A percentile compares a stretch with the other conserved stretches of the same genome.
Evolutionary conservation across 2,113 vertebrate species (phyloP).

Genomic region (Psittacula cyanocephala): DNA sequence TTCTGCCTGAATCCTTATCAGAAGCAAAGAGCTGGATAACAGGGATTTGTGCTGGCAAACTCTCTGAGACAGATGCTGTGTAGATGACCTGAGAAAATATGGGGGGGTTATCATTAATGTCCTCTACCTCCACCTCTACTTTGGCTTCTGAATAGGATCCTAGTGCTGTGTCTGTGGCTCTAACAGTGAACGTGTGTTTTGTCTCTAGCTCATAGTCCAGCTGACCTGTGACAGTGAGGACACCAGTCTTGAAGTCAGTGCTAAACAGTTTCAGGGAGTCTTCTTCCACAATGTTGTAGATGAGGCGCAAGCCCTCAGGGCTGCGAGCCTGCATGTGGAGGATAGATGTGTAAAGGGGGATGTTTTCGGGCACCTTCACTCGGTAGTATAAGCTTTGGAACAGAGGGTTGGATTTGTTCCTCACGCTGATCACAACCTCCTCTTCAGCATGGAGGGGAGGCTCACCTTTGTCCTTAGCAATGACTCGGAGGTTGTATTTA

Average conservation of each 20-base stretch:
- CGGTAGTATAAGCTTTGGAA: slow-evolving; percentile 92
- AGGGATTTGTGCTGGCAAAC: slow-evolving; percentile 81
- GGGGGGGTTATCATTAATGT: slow-evolving; percentile 91
- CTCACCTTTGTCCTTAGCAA: slow-evolving; percentile 83
- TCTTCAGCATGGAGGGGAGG: slow-evolving; percentile 78
- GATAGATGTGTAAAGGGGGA: slow-evolving; percentile 87
- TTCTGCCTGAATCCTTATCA: slow-evolving; percentile 87
- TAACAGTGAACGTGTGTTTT: slow-evolving; percentile 83
- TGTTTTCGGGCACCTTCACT: slow-evolving; percentile 90
- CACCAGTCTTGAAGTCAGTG: slow-evolving; percentile 92
- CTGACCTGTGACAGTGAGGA: slow-evolving; percentile 85
- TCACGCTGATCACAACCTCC: slow-evolving; percentile 87
- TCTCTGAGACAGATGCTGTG: slow-evolving; percentile 77
- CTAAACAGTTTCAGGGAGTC: slow-evolving; percentile 85
- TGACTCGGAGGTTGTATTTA: slow-evolving; percentile 87
- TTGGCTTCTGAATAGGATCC: slow-evolving; percentile 90
- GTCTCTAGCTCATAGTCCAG: slow-evolving; percentile 89
- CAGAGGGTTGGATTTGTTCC: slow-evolving; percentile 91
- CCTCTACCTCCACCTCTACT: slow-evolving; percentile 91
- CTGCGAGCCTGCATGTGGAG: slow-evolving; percentile 94
- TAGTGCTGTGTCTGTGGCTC: slow-evolving; percentile 89
- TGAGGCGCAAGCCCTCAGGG: slow-evolving; percentile 91
- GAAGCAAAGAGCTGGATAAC: slow-evolving; percentile 84
- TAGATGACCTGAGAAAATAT: slow-evolving; percentile 83
- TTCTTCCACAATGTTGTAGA: slow-evolving; percentile 92